Base-by-base conservation (phyloP, 2,888 invertebrate species). In the Tridacna gigas region DNA sequence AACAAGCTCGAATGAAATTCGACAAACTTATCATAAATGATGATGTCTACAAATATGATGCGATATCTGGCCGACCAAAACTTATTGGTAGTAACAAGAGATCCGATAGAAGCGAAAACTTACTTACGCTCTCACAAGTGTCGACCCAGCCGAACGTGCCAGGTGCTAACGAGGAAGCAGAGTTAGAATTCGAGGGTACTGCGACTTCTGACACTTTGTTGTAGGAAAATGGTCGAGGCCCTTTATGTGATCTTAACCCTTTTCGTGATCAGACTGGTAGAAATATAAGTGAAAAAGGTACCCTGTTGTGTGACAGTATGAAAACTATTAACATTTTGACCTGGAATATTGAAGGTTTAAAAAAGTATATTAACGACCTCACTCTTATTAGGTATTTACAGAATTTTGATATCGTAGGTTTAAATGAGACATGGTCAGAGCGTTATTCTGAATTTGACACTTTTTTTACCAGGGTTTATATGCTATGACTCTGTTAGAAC, bases 1-100 rank as follows among this genome's bases (percentile, higher is more conserved):
- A 73, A n/a, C 26, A 48, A 13, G 77, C 81, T 22, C 28, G 20
- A 18, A 65, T 81, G 9, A 71, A 37, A 11, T 77, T 73, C 73
- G 80, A 80, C 45, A 76, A 80, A 61, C 65, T 80, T 45, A 71
- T 80, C 0, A 71, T 77, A 22, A 65, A 76, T 18, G 51, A 80
- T 28, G 51, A 61, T 20, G 48, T 81, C 7, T 81, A 73, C 45
- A 63, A 56, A 37, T 81, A 81, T 48, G 74, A 77, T 66, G 73
- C 63, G 7, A 28, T 25, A 22, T 75, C 45, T 22, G 28, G 71
- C 22, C 47, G 65, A 47, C 22, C 47, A 11, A 47, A 61, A 13
- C 56, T 15, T 20, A 69, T 78, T 25, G 78, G 78, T 7, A 18
- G 26, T 22, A 47, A 25, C 26, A 20, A 25, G 67, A 18, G 15